Conservation (phyloP, 2,888 invertebrate species). For the Mystacides longicornis region DNA sequence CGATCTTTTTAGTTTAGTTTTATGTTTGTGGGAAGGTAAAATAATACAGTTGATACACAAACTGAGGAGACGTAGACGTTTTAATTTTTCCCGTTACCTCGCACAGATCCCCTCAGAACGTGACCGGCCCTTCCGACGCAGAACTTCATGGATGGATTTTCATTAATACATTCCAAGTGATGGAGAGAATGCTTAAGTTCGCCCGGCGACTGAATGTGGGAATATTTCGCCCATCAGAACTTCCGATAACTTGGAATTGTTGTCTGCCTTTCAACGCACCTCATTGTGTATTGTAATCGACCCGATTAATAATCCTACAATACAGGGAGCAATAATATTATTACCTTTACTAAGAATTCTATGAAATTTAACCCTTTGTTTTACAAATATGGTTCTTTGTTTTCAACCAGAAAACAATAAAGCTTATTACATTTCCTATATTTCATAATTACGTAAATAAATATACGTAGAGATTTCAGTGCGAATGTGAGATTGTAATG, state of each 20-base stretch:
- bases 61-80: neutral
- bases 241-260: slow-evolving; percentile 8
- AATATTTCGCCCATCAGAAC: slow-evolving; percentile 8
- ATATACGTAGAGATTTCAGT: too few species aligned
- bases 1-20: too few species aligned
- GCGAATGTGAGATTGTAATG: too few species aligned
- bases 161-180: slow-evolving; percentile 19
- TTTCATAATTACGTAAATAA: too few species aligned
- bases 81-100: neutral
- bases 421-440: too few species aligned
- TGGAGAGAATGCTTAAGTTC: slow-evolving; percentile 10
- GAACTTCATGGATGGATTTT: slow-evolving; percentile 10
- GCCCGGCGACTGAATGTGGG: slow-evolving; percentile 3
- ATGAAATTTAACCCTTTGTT: too few species aligned
- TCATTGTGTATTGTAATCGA: neutral
- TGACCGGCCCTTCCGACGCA: neutral
- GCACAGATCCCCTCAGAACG: neutral
- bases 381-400: too few species aligned
- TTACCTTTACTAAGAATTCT: too few species aligned
- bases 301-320: too few species aligned
- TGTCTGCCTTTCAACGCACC: slow-evolving; percentile 13
- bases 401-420: too few species aligned
- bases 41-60: neutral
- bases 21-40: too few species aligned
- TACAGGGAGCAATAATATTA: too few species aligned